Evolutionary conservation across 2,888 invertebrate genomes (phyloP), one percentile per base, ranked within the genome.

Genomic region (Eucera pruinosa): DNA sequence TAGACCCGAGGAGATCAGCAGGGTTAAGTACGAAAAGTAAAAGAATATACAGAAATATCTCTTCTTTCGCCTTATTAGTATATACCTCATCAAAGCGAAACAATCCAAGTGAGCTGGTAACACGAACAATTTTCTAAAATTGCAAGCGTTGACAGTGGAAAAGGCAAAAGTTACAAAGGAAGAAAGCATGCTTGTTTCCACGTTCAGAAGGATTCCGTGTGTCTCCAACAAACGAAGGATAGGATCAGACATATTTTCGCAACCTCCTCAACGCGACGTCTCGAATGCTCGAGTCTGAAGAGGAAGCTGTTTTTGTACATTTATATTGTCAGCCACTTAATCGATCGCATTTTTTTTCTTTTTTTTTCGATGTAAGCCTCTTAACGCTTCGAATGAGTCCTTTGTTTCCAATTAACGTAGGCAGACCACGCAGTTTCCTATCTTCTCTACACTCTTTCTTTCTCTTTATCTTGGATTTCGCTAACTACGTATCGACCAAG

Each of bases 401-500:
- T 73, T 79, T 75, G 67, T 70, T 55, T 75, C 78, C 70, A 80
- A 81, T 75, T 81, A 81, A 70, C 72, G 72, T 79, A 48, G 43
- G 55, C 39, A 66, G 66, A 45, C 58, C 67, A 30, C 55, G 27
- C 43, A 2, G 25, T 18, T 36, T 13, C 5, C 15, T n/a, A n/a
- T n/a, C 23, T 23, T n/a, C n/a, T 11, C 15, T 1, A 6, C n/a
- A 7, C 20, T 20, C 25, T 15, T 13, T 13, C 50, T 27, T 23
- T 48, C 36, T 27, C 18, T 36, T 33, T 50, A 5, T 27, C 13
- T 23, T 15, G 11, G 0, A 2, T 30, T 36, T 55, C 23, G 9
- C 9, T 41, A 11, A 47, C 2, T 23, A 70, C 43, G 80, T 86
- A 86, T 88, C 86, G 85, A 86, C 81, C 82, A 76, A 81, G 70